These are phyloP conservation scores for Fopius arisanus DNA, from an alignment of 1,140 invertebrate genomes.

Conservation along the genomic window DNA sequence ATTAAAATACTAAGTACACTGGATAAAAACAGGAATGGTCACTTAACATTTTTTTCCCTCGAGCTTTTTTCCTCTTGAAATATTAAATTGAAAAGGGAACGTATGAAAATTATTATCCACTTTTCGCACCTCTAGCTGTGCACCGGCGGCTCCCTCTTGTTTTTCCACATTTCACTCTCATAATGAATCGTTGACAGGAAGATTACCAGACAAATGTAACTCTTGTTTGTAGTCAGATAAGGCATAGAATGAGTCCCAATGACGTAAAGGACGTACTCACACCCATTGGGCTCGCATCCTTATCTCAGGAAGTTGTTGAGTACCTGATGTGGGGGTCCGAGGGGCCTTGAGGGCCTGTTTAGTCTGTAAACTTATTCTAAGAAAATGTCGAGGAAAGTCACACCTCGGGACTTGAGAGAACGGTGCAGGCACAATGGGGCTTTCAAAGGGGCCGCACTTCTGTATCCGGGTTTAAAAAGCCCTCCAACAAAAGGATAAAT, in stretches of 20 bases:
- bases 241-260: constrained; percentile 38
- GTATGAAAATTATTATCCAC: not conserved
- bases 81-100: not conserved
- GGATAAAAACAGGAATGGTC: not conserved
- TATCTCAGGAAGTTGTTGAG: constrained; percentile 62
- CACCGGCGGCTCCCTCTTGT: not conserved
- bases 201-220: constrained; percentile 61
- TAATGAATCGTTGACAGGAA: constrained; percentile 56
- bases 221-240: constrained; percentile 64
- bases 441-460: constrained; percentile 30
- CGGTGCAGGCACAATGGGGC: not conserved
- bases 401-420: constrained; percentile 37
- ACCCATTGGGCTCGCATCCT: constrained; percentile 33
- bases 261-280: not conserved
- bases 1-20: not conserved
- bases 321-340: constrained; percentile 51
- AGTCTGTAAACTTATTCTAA: constrained; percentile 57
- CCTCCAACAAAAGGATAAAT: too few relatives aligned
- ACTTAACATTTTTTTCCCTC: not conserved
- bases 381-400: constrained; percentile 58
- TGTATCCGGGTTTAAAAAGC: too few relatives aligned
- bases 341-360: constrained; percentile 52
- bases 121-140: not conserved
- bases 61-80: not conserved
- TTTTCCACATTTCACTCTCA: constrained; percentile 35